Evolutionary conservation across 2,888 invertebrate species (phyloP).

Genomic region (Reticulitermes lucifugus): DNA sequence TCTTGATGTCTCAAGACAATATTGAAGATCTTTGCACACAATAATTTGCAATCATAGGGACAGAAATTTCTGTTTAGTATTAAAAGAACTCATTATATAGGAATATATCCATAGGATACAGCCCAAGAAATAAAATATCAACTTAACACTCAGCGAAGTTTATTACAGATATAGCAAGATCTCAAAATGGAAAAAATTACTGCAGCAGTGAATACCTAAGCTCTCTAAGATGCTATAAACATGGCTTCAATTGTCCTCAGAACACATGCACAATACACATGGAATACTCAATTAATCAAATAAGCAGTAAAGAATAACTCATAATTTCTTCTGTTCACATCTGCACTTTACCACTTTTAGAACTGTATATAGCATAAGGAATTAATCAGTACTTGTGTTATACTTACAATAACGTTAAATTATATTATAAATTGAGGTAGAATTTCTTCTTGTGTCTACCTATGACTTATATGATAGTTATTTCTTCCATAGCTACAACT

Average conservation of each 20-base stretch:
- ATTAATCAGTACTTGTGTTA: neutral
- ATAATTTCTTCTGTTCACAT: neutral
- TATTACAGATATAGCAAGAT: neutral
- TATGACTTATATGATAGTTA: constrained; percentile 8
- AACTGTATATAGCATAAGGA: neutral
- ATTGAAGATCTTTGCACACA: neutral
- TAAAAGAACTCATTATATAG: neutral
- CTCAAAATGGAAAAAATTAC: neutral
- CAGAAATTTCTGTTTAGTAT: constrained; percentile 1
- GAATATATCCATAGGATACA: neutral
- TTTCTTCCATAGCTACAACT: constrained; percentile 29
- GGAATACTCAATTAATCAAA: too few species aligned
- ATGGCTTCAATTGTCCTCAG: neutral
- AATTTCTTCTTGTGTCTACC: constrained; percentile 30
- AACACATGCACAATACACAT: neutral
- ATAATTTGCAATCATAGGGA: neutral
- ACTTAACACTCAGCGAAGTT: neutral
- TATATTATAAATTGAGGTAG: constrained; percentile 33
- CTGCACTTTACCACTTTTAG: neutral
- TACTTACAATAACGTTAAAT: neutral
- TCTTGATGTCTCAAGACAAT: constrained; percentile 33
- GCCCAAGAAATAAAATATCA: neutral
- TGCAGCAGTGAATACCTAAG: neutral
- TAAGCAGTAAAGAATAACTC: too few species aligned
- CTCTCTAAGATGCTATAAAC: too few species aligned